Base-by-base conservation (phyloP, 1,140 invertebrate genomes). In the Cryptotermes secundus region DNA sequence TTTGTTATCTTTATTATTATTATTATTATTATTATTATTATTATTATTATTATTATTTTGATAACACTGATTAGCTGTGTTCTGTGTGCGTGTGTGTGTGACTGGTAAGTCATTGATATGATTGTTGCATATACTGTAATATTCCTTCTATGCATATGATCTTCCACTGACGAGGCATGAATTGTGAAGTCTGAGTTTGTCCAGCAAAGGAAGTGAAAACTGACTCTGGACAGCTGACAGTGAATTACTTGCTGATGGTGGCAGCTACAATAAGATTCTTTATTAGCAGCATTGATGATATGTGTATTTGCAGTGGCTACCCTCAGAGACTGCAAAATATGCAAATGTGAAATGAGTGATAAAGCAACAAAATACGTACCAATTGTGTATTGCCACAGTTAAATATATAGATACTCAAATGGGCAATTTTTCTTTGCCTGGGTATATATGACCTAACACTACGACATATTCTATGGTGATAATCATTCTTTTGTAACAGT, bases 401-500 rank as follows among this genome's bases (percentile, higher is more conserved):
- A 31, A 10, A n/a, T 49, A 49, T 19, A 49, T 3, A 3, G 45
- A 14, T 49, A 49, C 38, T 42, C 9, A 49, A 19, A 22, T 19
- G 16, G 26, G 59, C 59, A 31, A 14, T 72, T 72, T 59, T 59
- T 59, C 26, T 72, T 72, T 72, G 59, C 59, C 59, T 72, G 26
- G 26, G n/a, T 26, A 31, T 22, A 16, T 72, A 72, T 31, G 59
- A 72, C 7, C n/a, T 31, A 72, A 72, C 26, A 14, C 59, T 72
- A 7, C 16, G 59, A 26, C 59, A n/a, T 31, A 14, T 72, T 72
- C 26, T 72, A 9, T 16, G 59, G 59, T 72, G 59, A 72, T 72
- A 72, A 72, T 31, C 31, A 72, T 72, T 72, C 26, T 72, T 72
- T 72, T 72, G 59, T 72, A 72, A 72, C 59, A 26, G n/a, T 72